These are phyloP conservation scores for Sebastes cheni DNA, from an alignment of 2,797 vertebrate species.

Conservation along the genomic window DNA sequence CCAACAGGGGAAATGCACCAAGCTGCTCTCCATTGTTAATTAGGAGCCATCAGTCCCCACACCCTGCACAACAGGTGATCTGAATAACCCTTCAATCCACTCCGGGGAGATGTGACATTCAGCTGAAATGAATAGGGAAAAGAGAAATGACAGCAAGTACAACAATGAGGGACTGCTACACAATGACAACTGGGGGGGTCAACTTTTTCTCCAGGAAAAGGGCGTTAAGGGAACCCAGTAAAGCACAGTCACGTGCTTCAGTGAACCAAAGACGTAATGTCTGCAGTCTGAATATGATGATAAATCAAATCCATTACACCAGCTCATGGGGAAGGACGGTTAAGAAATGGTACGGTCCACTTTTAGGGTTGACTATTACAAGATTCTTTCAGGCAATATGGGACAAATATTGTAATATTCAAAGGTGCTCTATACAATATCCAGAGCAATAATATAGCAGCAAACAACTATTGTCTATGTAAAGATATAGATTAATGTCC, in stretches of 20 bases:
- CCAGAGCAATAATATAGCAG: too few relatives aligned
- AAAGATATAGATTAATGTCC: too few relatives aligned
- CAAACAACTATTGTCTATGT: too few relatives aligned
- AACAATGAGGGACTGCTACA: neutral
- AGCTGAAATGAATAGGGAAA: neutral
- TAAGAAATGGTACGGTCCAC: neutral
- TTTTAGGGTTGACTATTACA: neutral
- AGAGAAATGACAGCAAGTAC: neutral
- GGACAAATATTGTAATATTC: too few relatives aligned
- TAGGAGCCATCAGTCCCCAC: neutral
- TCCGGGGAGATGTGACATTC: neutral
- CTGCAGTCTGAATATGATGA: neutral
- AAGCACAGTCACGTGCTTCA: neutral
- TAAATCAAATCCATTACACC: neutral
- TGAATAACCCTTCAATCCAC: neutral
- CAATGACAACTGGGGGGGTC: neutral
- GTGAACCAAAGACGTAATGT: neutral
- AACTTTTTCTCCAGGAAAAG: too few relatives aligned
- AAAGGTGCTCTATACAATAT: too few relatives aligned
- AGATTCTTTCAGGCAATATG: too few relatives aligned
- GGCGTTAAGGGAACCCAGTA: too few relatives aligned
- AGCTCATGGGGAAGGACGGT: neutral
- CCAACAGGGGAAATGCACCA: neutral
- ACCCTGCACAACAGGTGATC: neutral
- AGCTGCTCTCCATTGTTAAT: neutral